phyloP scores from a whole-genome alignment of 2,113 vertebrate species.

The Columba janthina region DNA sequence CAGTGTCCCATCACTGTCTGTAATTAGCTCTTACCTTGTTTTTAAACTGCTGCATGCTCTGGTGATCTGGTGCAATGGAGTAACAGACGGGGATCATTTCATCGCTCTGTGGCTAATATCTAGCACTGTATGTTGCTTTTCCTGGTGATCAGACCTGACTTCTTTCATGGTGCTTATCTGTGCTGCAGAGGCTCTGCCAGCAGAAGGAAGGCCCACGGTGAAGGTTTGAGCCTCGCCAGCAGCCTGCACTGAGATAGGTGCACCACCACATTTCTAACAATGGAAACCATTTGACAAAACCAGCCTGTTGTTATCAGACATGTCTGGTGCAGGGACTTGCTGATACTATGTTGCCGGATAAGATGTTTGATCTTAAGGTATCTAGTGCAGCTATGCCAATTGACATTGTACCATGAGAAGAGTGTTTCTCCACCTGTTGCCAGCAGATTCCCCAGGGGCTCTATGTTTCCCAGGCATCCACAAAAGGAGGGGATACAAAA shows the following conservation, averaged over 20 bases:
- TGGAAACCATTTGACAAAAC: not conserved
- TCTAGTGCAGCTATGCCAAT: not conserved
- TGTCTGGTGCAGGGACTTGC: not conserved
- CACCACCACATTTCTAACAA: rapidly evolving
- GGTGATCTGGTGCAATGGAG: not conserved
- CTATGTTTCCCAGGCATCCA: not conserved
- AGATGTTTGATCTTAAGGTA: not conserved
- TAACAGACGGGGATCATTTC: not conserved
- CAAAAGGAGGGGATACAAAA: not conserved
- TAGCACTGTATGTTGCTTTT: not conserved
- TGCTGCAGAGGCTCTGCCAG: not conserved
- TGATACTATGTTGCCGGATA: not conserved
- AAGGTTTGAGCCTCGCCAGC: not conserved
- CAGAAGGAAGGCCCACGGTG: not conserved
- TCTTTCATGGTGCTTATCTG: not conserved
- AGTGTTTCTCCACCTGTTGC: not conserved
- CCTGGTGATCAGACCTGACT: not conserved
- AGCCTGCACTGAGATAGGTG: not conserved
- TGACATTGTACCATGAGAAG: not conserved
- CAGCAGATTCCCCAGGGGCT: not conserved
- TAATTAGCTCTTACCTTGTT: not conserved
- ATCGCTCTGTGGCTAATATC: not conserved
- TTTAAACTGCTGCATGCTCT: not conserved
- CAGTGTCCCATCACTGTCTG: not conserved
- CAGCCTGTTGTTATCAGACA: not conserved